Percentiles rank a stretch among this genome's conserved stretches.
phyloP scores from a whole-genome alignment of 1,140 invertebrate species.

The Armadillidium nasatum region DNA sequence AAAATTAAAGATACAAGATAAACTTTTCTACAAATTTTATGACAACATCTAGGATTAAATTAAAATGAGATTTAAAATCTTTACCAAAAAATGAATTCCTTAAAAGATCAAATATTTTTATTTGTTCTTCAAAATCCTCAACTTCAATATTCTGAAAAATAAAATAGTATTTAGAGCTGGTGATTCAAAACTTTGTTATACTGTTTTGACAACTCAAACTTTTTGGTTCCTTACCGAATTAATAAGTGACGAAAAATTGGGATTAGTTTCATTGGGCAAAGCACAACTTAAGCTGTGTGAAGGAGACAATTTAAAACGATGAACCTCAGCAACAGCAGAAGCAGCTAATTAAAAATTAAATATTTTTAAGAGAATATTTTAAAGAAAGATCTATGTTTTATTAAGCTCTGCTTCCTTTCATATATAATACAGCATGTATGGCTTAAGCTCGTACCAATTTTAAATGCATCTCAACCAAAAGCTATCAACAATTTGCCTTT shows the following conservation, averaged over 20 bases:
- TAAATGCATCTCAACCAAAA: too few species aligned
- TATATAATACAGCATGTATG: not conserved
- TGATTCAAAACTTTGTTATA: not conserved
- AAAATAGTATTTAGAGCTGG: too few species aligned
- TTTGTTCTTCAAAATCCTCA: too few species aligned
- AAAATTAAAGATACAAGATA: too few species aligned
- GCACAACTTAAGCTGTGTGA: constrained; percentile 1
- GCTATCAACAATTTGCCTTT: too few species aligned
- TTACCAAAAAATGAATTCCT: not conserved
- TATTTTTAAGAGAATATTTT: not conserved
- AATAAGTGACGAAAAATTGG: not conserved
- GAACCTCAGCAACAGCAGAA: constrained; percentile 8
- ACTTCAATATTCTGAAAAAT: too few species aligned
- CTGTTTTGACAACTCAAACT: not conserved
- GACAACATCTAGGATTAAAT: too few species aligned
- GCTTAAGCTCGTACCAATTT: too few species aligned
- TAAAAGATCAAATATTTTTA: too few species aligned
- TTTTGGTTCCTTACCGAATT: not conserved
- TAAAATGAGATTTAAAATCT: not conserved
- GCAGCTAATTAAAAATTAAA: not conserved
- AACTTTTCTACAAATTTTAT: too few species aligned
- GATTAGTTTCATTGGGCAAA: not conserved
- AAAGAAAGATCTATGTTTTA: not conserved
- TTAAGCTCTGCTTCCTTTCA: not conserved
- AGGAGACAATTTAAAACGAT: not conserved